Percentiles rank a stretch among this genome's conserved stretches.
phyloP scores from a whole-genome alignment of 2,113 vertebrate genomes.

The Lutjanus erythropterus region DNA sequence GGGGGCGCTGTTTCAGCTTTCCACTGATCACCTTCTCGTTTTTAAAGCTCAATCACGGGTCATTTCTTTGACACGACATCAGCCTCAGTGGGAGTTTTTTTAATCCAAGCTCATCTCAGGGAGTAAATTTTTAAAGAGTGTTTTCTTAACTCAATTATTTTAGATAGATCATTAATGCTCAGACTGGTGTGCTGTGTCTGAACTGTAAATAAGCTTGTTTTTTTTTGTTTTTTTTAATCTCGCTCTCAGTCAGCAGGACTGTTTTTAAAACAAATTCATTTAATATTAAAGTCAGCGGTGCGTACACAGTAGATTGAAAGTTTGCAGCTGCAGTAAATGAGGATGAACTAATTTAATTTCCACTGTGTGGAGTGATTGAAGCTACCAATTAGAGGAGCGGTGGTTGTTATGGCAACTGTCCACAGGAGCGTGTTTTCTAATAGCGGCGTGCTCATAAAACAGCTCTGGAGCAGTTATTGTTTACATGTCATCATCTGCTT shows the following conservation, averaged over 20 bases:
- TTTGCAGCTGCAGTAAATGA: constrained; percentile 8
- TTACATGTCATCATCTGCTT: neutral
- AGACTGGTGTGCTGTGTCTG: constrained; percentile 16
- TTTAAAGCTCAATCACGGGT: neutral
- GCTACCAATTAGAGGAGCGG: neutral
- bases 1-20: neutral
- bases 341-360: constrained; percentile 23
- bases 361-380: constrained; percentile 60
- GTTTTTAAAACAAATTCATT: neutral
- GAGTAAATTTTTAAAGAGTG: constrained; percentile 5
- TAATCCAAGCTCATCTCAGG: constrained; percentile 60
- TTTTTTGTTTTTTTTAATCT: constrained; percentile 6
- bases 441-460: too few species aligned
- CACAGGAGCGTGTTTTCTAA: neutral
- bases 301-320: neutral
- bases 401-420: constrained; percentile 31
- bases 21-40: neutral
- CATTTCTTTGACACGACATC: neutral
- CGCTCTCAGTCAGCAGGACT: neutral
- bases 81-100: constrained; percentile 9
- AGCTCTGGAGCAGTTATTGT: neutral
- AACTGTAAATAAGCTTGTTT: neutral
- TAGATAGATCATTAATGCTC: neutral
- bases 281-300: neutral
- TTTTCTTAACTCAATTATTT: constrained; percentile 20